A percentile compares a stretch with the other conserved stretches of the same genome.
phyloP scores from a whole-genome alignment of 2,888 invertebrate species.

The Sarcophaga caerulescens region DNA sequence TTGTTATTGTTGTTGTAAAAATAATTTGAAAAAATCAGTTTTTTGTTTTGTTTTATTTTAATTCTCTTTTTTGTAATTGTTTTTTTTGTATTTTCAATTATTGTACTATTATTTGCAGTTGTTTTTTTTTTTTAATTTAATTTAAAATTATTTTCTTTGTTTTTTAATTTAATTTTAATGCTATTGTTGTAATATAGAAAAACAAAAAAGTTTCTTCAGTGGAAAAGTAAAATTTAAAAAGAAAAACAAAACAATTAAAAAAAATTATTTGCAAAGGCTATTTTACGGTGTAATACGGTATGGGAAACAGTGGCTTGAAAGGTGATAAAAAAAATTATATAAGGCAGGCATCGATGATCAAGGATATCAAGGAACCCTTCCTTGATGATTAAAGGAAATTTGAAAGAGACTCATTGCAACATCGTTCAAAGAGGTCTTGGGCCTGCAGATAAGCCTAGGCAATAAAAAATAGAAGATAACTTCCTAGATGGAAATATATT shows the following conservation, averaged over 20 bases:
- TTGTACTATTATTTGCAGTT: constrained; percentile 68
- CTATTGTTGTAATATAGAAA: constrained; percentile 56
- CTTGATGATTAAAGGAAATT: too few relatives aligned
- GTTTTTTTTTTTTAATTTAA: constrained; percentile 15
- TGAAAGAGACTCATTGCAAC: too few relatives aligned
- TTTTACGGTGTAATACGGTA: constrained; percentile 1
- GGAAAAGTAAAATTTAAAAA: not conserved
- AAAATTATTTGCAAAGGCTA: constrained; percentile 23
- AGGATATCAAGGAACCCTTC: too few relatives aligned
- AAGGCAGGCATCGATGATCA: too few relatives aligned
- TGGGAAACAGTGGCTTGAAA: constrained; percentile 9
- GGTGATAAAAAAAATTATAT: not conserved
- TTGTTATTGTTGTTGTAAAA: constrained; percentile 58
- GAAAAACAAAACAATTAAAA: not conserved
- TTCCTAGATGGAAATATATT: too few relatives aligned
- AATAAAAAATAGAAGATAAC: too few relatives aligned
- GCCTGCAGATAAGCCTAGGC: too few relatives aligned
- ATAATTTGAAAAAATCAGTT: constrained; percentile 60
- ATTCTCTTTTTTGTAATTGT: not conserved
- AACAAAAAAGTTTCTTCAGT: not conserved
- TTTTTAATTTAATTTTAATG: constrained; percentile 44
- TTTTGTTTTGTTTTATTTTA: constrained; percentile 37
- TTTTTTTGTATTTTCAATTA: constrained; percentile 67
- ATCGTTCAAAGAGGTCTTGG: too few relatives aligned
- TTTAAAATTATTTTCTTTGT: constrained; percentile 18